phyloP scores from a whole-genome alignment of 2,888 invertebrate genomes.

The Aethes cnicana region DNA sequence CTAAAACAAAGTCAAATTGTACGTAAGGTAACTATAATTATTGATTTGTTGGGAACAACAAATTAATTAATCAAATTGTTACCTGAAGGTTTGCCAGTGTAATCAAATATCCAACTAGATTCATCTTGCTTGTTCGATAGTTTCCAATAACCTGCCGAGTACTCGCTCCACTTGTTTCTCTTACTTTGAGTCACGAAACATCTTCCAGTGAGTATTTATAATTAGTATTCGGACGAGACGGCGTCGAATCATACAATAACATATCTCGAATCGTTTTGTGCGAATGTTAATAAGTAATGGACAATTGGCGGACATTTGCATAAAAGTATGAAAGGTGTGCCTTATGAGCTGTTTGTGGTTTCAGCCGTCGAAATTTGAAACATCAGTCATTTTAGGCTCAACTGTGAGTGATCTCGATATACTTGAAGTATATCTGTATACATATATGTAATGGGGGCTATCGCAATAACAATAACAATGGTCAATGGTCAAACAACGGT shows the following conservation, averaged over 20 bases:
- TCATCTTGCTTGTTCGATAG: constrained; percentile 37
- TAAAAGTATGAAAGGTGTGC: constrained; percentile 39
- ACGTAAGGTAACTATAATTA: no score
- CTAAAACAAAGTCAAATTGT: no score
- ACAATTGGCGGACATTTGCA: constrained; percentile 47
- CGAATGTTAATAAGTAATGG: constrained; percentile 48
- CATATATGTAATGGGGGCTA: no score
- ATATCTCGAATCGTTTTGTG: constrained; percentile 45
- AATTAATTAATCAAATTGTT: constrained; percentile 34
- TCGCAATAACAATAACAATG: no score
- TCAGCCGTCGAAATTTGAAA: constrained; percentile 23
- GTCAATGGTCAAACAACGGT: no score
- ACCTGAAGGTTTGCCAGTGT: constrained; percentile 51
- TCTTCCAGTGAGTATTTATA: constrained; percentile 52
- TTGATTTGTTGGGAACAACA: background rate
- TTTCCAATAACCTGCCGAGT: constrained; percentile 25
- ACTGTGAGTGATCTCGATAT: constrained; percentile 15
- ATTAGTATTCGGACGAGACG: constrained; percentile 47
- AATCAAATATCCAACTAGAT: constrained; percentile 46
- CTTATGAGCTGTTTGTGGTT: constrained; percentile 9
- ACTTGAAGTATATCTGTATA: no score
- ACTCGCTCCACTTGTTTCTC: constrained; percentile 35
- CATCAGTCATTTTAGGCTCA: constrained; percentile 21
- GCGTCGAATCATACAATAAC: constrained; percentile 48
- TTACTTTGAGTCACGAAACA: constrained; percentile 34